phyloP scores from a whole-genome alignment of 1,140 invertebrate species.

The Eulimnadia texana region DNA sequence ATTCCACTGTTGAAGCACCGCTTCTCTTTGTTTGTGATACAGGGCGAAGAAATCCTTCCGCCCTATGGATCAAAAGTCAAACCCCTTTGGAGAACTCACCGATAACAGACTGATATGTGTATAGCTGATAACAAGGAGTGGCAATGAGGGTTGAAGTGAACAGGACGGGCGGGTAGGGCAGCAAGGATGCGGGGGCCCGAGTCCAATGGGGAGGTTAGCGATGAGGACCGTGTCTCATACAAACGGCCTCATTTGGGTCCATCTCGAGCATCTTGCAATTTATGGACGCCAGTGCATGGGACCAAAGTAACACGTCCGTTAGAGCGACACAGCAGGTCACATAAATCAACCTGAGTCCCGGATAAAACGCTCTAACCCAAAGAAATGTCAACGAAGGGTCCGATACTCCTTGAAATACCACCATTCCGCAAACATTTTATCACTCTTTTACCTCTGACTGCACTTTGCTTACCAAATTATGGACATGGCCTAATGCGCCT shows the following conservation, averaged over 20 bases:
- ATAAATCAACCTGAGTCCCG: conserved; percentile 10
- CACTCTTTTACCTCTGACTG: too few species aligned
- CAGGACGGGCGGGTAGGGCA: neutral
- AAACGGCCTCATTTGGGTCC: conserved; percentile 16
- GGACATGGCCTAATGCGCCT: too few species aligned
- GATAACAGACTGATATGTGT: too few species aligned
- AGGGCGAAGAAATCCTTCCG: too few species aligned
- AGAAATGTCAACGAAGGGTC: neutral
- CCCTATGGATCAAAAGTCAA: too few species aligned
- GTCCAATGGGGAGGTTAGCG: conserved; percentile 5
- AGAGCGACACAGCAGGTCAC: conserved; percentile 14
- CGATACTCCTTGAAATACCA: neutral
- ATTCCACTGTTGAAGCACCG: too few species aligned
- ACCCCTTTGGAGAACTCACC: too few species aligned
- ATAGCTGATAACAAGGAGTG: too few species aligned
- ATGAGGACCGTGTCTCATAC: conserved; percentile 12
- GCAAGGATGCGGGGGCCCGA: conserved; percentile 1
- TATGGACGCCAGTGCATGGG: conserved; percentile 12
- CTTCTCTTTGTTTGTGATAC: too few species aligned
- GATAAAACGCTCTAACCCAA: conserved; percentile 1
- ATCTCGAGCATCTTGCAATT: conserved; percentile 13
- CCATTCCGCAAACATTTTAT: neutral
- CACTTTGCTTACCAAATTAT: too few species aligned
- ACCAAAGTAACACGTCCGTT: conserved; percentile 17
- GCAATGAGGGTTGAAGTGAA: neutral